Evolutionary conservation across 1,140 invertebrate genomes (phyloP).

Genomic region (Lepidotrigona ventralis): DNA sequence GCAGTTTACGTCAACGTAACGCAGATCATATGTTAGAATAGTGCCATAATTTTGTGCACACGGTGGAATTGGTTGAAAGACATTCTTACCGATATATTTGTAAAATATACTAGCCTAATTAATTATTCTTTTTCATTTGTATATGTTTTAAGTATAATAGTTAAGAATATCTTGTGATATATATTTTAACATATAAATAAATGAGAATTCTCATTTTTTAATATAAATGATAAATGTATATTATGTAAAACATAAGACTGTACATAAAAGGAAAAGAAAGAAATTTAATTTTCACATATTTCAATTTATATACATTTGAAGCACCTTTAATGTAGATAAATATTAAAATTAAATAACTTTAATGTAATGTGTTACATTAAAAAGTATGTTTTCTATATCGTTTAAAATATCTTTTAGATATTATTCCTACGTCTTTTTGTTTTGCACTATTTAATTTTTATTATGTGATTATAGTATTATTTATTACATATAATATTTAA

Average conservation of each 20-base stretch:
- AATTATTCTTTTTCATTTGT: constrained; percentile 47
- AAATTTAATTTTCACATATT: constrained; percentile 59
- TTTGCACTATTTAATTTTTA: neutral
- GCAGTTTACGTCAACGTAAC: neutral
- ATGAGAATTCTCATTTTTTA: constrained; percentile 40
- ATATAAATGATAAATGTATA: constrained; percentile 58
- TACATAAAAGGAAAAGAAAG: constrained; percentile 45
- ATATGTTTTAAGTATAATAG: constrained; percentile 36
- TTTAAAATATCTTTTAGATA: neutral
- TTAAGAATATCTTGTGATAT: constrained; percentile 58
- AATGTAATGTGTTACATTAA: constrained; percentile 11
- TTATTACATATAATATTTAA: neutral
- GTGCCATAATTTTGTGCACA: constrained; percentile 52
- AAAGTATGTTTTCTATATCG: constrained; percentile 42
- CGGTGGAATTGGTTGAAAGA: constrained; percentile 31
- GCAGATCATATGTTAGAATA: constrained; percentile 4
- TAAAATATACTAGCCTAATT: constrained; percentile 23
- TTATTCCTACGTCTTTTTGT: neutral
- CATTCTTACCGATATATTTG: constrained; percentile 1
- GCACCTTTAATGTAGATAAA: constrained; percentile 6
- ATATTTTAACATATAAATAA: constrained; percentile 40
- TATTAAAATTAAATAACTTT: constrained; percentile 1
- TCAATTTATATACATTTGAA: constrained; percentile 47
- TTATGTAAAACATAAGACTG: constrained; percentile 65
- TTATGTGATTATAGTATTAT: neutral